Base-by-base conservation (phyloP, 2,113 vertebrate species). In the Rostratula benghalensis region DNA sequence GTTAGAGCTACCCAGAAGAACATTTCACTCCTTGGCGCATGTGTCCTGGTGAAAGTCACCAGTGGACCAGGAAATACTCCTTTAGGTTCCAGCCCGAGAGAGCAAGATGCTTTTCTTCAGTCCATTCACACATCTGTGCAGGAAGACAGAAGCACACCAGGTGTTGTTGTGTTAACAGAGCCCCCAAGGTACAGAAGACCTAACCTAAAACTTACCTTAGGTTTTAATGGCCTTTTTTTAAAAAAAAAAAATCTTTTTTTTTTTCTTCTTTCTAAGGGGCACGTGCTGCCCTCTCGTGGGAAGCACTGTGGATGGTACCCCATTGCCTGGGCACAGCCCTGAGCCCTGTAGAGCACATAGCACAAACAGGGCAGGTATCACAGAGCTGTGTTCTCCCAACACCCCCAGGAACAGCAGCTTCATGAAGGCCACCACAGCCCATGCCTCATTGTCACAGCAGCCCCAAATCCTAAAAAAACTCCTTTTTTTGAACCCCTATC, bases 281-380 rank as follows among this genome's bases (percentile, higher is more conserved):
- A 59, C 63, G 4, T 50, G 90, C 90, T 94, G 87, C 82, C 90
- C 85, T 95, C 93, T 91, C 56, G 54, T 51, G 84, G 84, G 91
- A 78, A 95, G 61, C 63, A 48, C 53, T n/a, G 50, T 0, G 0
- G 24, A 3, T 30, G 85, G 63, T 33, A 3, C 54, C 84, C 56
- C 0, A 7, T 70, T 18, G 33, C 81, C 73, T 7, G 24, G 64
- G 90, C 74, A 57, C 71, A 16, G 54, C 74, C 11, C 83, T 0
- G 10, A 31, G 33, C 33, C 28, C 43, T 2, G 14, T 1, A 11
- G 35, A 18, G 1, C 19, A 4, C 23, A 0, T 22, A 35, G 59
- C 28, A 28, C 9, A 3, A 9, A 4, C 22, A 14, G 41, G 35
- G 33, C 25, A 17, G 22, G 18, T 7, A 7, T 3, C 23, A 4